Evolutionary conservation across 2,113 vertebrate species (phyloP), one percentile per base, ranked within the genome.

Genomic region (Oxyura jamaicensis): DNA sequence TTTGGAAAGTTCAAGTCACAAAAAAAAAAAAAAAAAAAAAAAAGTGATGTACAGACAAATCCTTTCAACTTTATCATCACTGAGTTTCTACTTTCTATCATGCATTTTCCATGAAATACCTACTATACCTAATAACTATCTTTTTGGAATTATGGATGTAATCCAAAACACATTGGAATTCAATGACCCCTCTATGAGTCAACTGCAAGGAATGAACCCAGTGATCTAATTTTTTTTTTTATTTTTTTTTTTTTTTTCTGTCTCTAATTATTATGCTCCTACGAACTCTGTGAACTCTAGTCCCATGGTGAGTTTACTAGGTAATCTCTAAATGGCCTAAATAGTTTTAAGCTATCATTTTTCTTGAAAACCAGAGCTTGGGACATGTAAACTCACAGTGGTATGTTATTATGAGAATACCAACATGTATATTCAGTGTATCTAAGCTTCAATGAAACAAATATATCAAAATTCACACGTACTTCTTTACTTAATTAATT

Each of bases 401-500:
- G 41, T 71, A 41, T 42, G 65, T 83, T 86, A 71, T 82, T 92
- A 86, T 31, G 56, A 85, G 58, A 79, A 78, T 73, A 59, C 31
- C 20, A 13, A 18, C 31, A 17, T 31, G 8, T 88, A 67, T 75
- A 29, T 55, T 18, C 46, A 50, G 62, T 75, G 85, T 91, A 86
- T 76, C 76, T 77, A 81, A 86, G 81, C 46, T 44, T 82, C 81
- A 68, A 35, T 68, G 59, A 92, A 89, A 92, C 71, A 85, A 81
- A 81, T 44, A 91, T 52, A 72, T 76, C 62, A 88, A 79, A 82
- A 78, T 33, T 68, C 52, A 46, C 56, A 63, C 62, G 63, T 46
- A 92, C 67, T 75, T 90, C 82, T 90, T 95, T 92, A 83, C 56
- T 58, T 75, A 59, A 50, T 81, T 90, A 90, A 44, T 93, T 83